phyloP scores from a whole-genome alignment of 1,140 invertebrate genomes.

The Samia ricini region DNA sequence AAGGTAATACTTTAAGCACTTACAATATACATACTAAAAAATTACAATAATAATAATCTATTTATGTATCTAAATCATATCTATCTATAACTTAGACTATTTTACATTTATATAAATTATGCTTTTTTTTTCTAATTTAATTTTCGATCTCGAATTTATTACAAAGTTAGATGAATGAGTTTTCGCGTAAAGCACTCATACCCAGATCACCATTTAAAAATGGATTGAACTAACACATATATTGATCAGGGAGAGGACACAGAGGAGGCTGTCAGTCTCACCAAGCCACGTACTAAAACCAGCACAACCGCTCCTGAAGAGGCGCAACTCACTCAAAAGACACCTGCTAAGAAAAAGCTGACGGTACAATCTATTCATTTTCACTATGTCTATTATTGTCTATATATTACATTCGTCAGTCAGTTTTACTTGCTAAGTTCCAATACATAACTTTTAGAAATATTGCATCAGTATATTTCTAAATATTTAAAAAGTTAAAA shows the following conservation, averaged over 20 bases:
- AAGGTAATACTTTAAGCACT: conserved; percentile 55
- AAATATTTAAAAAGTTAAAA: no score
- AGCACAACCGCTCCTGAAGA: conserved; percentile 72
- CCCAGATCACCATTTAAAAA: background rate
- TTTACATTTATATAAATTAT: conserved; percentile 5
- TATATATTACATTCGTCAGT: conserved; percentile 7
- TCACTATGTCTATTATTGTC: conserved; percentile 27
- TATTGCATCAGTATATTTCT: no score
- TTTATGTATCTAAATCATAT: background rate
- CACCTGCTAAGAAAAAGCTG: conserved; percentile 67
- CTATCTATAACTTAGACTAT: background rate
- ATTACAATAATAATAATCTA: background rate
- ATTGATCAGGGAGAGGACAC: conserved; percentile 58
- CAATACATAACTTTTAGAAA: background rate
- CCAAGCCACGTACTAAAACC: conserved; percentile 67
- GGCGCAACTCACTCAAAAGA: conserved; percentile 71
- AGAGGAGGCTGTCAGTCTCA: conserved; percentile 66
- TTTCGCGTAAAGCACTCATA: background rate
- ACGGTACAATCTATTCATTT: conserved; percentile 67
- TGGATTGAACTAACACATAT: background rate
- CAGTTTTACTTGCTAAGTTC: background rate
- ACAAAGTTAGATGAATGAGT: background rate
- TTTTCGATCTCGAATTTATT: background rate
- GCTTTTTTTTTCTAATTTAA: no score
- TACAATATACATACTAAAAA: background rate